These are phyloP conservation scores for Amphipoea lucens DNA, from an alignment of 2,888 invertebrate genomes.

Conservation along the genomic window DNA sequence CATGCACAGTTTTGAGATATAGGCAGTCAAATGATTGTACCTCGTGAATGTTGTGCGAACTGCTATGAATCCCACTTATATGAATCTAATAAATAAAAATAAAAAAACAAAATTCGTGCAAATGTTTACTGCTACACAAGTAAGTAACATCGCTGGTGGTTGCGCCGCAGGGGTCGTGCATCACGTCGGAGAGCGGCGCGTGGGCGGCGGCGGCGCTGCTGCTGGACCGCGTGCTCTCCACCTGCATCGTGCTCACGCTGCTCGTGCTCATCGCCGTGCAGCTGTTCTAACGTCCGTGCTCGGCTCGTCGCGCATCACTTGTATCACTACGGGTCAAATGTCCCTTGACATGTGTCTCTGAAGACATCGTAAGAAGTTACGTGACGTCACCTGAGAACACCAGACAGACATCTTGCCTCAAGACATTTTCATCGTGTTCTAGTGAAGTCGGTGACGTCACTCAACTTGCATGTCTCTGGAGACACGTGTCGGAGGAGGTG, in stretches of 20 bases:
- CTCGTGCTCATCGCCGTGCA: conserved; percentile 65
- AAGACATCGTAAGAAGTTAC: conserved; percentile 1
- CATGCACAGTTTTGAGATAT: neutral
- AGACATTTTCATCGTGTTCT: neutral
- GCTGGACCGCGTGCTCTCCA: conserved; percentile 74
- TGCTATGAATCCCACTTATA: neutral
- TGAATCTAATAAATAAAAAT: neutral
- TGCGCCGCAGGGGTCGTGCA: conserved; percentile 54
- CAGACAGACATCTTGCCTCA: neutral
- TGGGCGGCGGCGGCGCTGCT: conserved; percentile 81
- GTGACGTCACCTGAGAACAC: neutral
- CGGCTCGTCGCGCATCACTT: neutral
- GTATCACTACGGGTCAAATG: neutral
- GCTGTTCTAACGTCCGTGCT: conserved; percentile 34
- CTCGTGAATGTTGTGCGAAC: neutral
- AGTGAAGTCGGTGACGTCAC: neutral
- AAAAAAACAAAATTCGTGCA: neutral
- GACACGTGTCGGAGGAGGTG: neutral
- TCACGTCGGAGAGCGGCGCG: conserved; percentile 70
- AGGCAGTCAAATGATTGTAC: too few relatives aligned
- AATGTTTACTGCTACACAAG: neutral
- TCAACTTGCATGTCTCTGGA: neutral
- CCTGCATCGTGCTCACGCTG: conserved; percentile 68
- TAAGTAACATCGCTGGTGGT: neutral
- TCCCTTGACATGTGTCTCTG: neutral